Evolutionary conservation across 2,888 invertebrate genomes (phyloP), one percentile per base, ranked within the genome.

Genomic region (Junonia oenone): DNA sequence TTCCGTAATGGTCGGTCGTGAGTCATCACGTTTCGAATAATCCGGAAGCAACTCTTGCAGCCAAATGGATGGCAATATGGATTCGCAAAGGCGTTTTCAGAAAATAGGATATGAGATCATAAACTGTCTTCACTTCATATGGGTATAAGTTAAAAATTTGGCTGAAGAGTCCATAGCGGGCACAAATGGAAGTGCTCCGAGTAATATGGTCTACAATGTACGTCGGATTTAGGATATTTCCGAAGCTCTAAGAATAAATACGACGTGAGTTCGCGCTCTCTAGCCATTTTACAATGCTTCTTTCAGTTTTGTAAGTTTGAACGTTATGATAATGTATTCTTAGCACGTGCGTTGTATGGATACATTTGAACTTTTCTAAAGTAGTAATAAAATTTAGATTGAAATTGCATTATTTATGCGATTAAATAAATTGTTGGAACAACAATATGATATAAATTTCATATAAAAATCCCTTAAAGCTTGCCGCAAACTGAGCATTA

Each of bases 61-160:
- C 76, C 73, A 81, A 83, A 81, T 79, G 68, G 63, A 78, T 72
- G 68, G 72, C 75, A 76, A 78, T 76, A 76, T 72, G 71, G 69
- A 69, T 68, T 74, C 66, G 67, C 65, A 70, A 68, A 73, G 78
- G 72, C 71, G 70, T 73, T 79, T 75, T 72, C 69, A 71, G 72
- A 76, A 75, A 78, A 79, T 78, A 72, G 72, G 71, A 78, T 75
- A 71, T 67, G 72, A 69, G 69, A 76, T 73, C 80, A 81, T 86
- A 87, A 85, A 86, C 78, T 77, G 75, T 76, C 76, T 81, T 81
- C 78, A 74, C 75, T 80, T 81, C 79, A 71, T 81, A 76, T 67
- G 72, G 70, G 67, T 62, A 81, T 87, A 81, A 84, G 75, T 87
- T 79, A 86, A 86, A 86, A 85, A 85, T 83, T 85, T 85, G 86